These are phyloP conservation scores for Tipula vernalis DNA, from an alignment of 2,888 invertebrate species.

Conservation along the genomic window DNA sequence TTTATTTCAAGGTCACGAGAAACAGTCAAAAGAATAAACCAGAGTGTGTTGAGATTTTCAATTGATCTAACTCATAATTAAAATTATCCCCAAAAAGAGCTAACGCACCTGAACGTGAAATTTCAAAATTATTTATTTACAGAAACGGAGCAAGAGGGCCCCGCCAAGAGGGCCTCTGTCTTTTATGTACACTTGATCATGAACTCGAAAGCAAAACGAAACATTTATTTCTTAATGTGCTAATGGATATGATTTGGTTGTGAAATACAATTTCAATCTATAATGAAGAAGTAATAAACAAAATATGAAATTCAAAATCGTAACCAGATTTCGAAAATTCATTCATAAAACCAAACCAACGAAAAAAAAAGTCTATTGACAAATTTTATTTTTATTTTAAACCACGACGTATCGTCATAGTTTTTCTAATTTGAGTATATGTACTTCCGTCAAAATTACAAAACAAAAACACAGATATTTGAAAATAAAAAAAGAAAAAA, in stretches of 20 bases:
- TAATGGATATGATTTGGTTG: neutral
- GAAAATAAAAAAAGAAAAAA: neutral
- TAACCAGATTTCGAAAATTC: neutral
- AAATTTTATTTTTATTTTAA: neutral
- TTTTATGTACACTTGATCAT: neutral
- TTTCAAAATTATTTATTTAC: no score
- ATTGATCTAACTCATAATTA: no score
- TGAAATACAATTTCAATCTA: neutral
- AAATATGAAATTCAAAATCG: neutral
- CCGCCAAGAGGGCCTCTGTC: no score
- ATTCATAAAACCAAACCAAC: neutral
- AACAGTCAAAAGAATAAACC: no score
- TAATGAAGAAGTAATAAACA: neutral
- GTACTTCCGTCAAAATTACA: neutral
- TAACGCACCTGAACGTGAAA: no score
- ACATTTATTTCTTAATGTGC: neutral
- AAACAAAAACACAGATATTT: neutral
- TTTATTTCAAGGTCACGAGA: no score
- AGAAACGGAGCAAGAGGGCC: no score
- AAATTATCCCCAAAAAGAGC: no score
- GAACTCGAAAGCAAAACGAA: neutral
- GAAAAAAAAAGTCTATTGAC: neutral
- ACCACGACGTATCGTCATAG: neutral
- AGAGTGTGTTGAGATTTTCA: no score
- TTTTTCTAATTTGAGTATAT: neutral